Base-by-base conservation (phyloP, 2,797 vertebrate species). In the Loriculus beryllinus region DNA sequence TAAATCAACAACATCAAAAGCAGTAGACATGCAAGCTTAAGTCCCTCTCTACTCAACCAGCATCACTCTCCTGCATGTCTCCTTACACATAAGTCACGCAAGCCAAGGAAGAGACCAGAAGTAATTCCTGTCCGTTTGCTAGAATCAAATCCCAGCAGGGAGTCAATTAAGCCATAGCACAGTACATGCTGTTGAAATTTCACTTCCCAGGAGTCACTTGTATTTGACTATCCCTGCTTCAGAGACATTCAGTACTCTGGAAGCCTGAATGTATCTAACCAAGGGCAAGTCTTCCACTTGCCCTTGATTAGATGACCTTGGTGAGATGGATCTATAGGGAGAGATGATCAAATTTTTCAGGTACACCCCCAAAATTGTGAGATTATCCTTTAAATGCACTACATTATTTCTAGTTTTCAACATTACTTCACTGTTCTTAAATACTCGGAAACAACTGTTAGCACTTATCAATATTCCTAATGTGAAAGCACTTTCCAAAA, bases 11-110 rank as follows among this genome's bases (percentile, higher is more conserved):
- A 31, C 54, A 47, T 3, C 60, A 39, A 31, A 62, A 92, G 8
- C 7, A 11, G 60, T 7, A 56, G 68, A 39, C 10, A 8, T 6
- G 48, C 4, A 14, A 63, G 29, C 25, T 54, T 18, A 52, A 5
- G 12, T 25, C 3, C 25, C 26, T 59, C 18, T 35, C 23, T 40
- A 2, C 37, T 22, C 33, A 10, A 1, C 18, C 59, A 74, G 39
- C 39, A 22, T 25, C 29, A 52, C 39, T 49, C 22, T 25, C 33
- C 54, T 28, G 43, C 16, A 3, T 9, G 12, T 6, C 60, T 81
- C 43, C 75, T 88, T 39, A 33, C 22, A 16, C 0, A 0, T 1
- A 62, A 42, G 8, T 5, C 35, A 37, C 1, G 0, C 45, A 51
- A 86, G 39, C 29, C 35, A 42, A n/a, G 69, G 60, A 64, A 57